phyloP scores from a whole-genome alignment of 2,113 vertebrate species.

The Lathamus discolor region DNA sequence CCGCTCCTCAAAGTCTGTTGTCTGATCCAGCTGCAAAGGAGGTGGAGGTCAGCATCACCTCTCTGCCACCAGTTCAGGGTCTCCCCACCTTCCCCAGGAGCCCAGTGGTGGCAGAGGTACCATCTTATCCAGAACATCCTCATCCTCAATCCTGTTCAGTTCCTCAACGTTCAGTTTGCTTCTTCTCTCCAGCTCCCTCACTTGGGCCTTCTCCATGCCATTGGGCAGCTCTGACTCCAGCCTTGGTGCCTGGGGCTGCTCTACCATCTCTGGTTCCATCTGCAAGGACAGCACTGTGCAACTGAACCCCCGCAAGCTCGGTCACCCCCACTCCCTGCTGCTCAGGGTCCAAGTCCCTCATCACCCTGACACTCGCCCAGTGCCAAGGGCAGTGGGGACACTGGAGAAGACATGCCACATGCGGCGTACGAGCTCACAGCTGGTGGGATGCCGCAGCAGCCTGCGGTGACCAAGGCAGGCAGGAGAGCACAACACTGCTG shows the following conservation, averaged over 20 bases:
- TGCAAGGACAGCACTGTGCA: background rate
- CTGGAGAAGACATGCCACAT: background rate
- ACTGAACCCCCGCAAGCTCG: background rate
- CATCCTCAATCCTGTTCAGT: conserved; percentile 88
- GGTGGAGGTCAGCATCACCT: background rate
- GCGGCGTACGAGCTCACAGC: background rate
- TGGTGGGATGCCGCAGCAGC: fast-evolving
- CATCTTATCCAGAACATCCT: conserved; percentile 94
- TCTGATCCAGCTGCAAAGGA: conserved; percentile 84
- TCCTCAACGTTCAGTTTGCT: conserved; percentile 80
- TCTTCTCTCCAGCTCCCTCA: conserved; percentile 59
- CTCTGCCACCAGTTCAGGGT: background rate
- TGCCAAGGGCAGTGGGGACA: background rate
- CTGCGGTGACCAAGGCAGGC: background rate
- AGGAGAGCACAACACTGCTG: background rate
- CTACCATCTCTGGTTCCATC: conserved; percentile 80
- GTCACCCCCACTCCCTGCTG: background rate
- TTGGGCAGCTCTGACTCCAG: conserved; percentile 74
- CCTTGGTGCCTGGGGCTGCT: conserved; percentile 60
- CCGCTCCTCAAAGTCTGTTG: conserved; percentile 91
- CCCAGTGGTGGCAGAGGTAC: conserved; percentile 52
- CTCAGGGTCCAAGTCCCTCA: background rate
- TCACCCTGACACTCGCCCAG: background rate
- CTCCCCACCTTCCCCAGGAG: background rate
- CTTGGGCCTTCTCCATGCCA: conserved; percentile 60